phyloP scores from a whole-genome alignment of 2,113 vertebrate genomes.

The Oryzias javanicus region DNA sequence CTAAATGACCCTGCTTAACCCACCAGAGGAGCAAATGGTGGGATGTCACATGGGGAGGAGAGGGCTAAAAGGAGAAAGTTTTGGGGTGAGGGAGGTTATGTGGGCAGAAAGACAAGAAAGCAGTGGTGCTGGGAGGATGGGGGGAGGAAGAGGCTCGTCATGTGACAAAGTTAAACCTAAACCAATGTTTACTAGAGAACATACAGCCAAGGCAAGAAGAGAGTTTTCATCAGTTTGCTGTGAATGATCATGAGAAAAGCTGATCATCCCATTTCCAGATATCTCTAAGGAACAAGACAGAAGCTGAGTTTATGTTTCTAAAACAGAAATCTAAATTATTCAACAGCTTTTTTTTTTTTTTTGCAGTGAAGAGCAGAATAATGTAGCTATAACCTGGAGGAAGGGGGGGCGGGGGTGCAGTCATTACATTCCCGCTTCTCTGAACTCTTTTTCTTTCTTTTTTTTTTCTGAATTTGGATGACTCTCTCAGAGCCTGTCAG shows the following conservation, averaged over 20 bases:
- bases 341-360: constrained; percentile 46
- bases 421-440: constrained; percentile 49
- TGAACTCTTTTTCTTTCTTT: constrained; percentile 4
- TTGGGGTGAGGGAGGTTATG: constrained; percentile 14
- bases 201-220: constrained; percentile 20
- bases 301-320: constrained; percentile 4
- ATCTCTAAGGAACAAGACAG: constrained; percentile 4
- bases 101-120: constrained; percentile 40
- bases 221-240: constrained; percentile 32
- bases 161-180: constrained; percentile 6
- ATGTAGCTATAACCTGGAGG: constrained; percentile 47
- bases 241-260: constrained; percentile 23
- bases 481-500: constrained; percentile 54
- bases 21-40: constrained; percentile 28
- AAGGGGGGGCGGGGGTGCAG: constrained; percentile 15
- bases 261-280: not conserved
- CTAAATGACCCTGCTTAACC: constrained; percentile 78
- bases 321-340: constrained; percentile 39
- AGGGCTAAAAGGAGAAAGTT: constrained; percentile 28
- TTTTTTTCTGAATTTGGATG: constrained; percentile 48
- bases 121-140: not conserved
- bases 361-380: constrained; percentile 51
- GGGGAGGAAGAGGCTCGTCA: constrained; percentile 24
- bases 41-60: constrained; percentile 34
- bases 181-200: constrained; percentile 9